Evolutionary conservation across 2,113 vertebrate genomes (phyloP), one percentile per base, ranked within the genome.

Genomic region (Cathartes aura): DNA sequence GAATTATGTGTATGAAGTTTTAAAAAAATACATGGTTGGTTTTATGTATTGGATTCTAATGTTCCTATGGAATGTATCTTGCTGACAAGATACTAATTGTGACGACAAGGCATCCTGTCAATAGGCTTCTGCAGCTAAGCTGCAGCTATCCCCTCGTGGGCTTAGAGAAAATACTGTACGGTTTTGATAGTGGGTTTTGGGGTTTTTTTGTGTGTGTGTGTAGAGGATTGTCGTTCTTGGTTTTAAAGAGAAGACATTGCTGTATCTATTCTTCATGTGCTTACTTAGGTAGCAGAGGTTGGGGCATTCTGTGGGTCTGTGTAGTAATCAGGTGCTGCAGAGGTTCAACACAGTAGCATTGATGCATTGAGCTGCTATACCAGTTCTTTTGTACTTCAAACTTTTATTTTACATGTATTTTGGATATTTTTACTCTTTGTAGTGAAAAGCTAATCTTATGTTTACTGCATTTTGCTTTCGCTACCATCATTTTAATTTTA

Each of bases 181-280:
- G 45, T 42, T 52, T 50, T 67, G 63, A 17, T 24, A 16, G 42
- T 21, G 47, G 6, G 7, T 34, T 48, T 22, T 30, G 8, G 29
- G 11, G 8, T 3, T 16, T 48, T 27, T 8, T n/a, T 45, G 7
- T 27, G 6, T 42, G 10, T 70, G 4, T 52, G 26, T 14, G 9
- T 4, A 1, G 11, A 9, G 19, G 8, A 9, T 55, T 43, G 11
- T 20, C 52, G 20, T 1, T 53, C 1, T 29, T 68, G 47, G 5
- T 32, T 91, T 53, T 5, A 11, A 40, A 59, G 47, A 60, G 24
- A 15, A 27, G 67, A 2, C 7, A 14, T 15, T 18, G 58, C 66
- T 74, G 59, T 36, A 5, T 50, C 52, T 86, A 4, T 71, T 75
- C 40, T 88, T 48, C 43, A n/a, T 0, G 1, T n/a, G 55, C 72